These are phyloP conservation scores for Anas platyrhynchos DNA, from an alignment of 2,113 vertebrate genomes.

Conservation along the genomic window DNA sequence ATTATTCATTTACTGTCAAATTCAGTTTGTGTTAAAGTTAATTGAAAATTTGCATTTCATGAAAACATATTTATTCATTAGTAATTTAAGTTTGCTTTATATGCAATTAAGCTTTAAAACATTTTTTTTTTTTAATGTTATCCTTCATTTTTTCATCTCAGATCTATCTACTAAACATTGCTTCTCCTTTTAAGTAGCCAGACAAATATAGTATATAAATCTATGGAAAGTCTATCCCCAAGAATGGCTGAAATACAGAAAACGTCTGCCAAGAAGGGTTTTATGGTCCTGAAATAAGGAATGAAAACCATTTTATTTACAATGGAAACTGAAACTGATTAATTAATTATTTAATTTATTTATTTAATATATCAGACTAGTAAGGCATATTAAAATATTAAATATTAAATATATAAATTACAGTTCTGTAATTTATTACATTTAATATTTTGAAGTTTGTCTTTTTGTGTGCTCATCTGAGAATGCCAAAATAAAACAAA, in stretches of 20 bases:
- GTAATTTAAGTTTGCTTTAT: not conserved
- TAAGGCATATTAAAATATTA: not conserved
- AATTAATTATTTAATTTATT: not conserved
- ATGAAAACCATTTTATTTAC: not conserved
- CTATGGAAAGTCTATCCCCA: not conserved
- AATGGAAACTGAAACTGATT: not conserved
- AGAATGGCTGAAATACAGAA: not conserved
- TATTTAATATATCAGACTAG: not conserved
- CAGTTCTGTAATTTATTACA: not conserved
- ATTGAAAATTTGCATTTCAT: not conserved
- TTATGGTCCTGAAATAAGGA: not conserved
- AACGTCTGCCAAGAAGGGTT: not conserved
- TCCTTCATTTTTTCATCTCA: not conserved
- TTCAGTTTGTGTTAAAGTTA: not conserved
- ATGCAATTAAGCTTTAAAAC: not conserved
- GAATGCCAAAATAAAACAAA: not conserved
- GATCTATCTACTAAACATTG: not conserved
- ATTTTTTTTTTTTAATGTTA: not conserved
- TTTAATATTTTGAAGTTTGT: not conserved
- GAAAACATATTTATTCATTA: not conserved
- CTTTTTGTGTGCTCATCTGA: not conserved
- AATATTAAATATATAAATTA: too few relatives aligned
- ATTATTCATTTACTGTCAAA: not conserved
- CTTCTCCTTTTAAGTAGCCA: not conserved
- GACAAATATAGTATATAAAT: not conserved